Evolutionary conservation across 1,140 invertebrate genomes (phyloP), one percentile per base, ranked within the genome.

Genomic region (Caenorhabditis brenneri): DNA sequence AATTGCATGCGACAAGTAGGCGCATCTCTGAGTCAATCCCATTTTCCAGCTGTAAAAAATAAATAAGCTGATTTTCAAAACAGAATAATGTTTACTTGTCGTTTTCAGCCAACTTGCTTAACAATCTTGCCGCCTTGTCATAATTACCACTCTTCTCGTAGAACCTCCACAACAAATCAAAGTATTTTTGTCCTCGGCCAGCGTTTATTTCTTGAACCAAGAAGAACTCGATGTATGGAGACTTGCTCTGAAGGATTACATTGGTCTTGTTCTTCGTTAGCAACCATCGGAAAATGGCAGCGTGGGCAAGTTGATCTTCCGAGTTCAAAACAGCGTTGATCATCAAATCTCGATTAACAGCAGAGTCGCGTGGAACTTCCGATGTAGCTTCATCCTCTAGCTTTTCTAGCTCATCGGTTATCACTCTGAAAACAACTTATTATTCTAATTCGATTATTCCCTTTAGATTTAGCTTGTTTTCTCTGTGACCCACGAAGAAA

Each of bases 141-240:
- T 97, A 97, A 91, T 98, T 95, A 39, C 94, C 94, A 88, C 94
- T 95, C 88, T 94, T 95, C 91, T 98, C 96, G 89, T 98, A 97
- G 91, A 95, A 97, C 91, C 96, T 96, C 97, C 97, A 98, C 19
- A 98, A 92, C 81, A 99, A 92, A 91, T 98, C 96, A 58, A 95
- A 80, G 80, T 86, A 89, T 9, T 69, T 79, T 6, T 79, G 48
- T 24, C 80, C 86, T 2, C 86, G 81, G 29, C 87, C 87, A 9
- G 58, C 46, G 69, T 89, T 80, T 22, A 89, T 88, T 65, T 88
- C 88, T 48, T 88, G 88, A 16, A 83, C 86, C 16, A 97, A 90
- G 89, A 95, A 97, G 48, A 93, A 93, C 89, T 96, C 95, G 51
- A 97, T 92, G 6, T 94, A 95, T n/a, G 94, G 93, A 80, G 95